Evolutionary conservation across 1,140 invertebrate species (phyloP).

Genomic region (Macrostomum lignano): DNA sequence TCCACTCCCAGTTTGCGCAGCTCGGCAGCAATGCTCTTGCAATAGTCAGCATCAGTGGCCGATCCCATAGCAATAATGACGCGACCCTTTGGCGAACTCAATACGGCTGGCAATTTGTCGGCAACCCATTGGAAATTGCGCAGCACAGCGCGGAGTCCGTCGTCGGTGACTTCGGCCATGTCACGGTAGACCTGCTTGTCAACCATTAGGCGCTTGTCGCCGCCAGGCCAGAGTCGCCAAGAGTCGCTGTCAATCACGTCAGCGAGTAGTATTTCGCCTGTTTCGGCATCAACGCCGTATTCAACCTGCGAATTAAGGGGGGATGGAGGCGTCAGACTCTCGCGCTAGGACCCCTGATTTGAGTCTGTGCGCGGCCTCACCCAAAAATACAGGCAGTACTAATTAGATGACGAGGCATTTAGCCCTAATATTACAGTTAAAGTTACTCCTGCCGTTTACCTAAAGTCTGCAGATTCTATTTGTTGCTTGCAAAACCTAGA

Average conservation of each 20-base stretch:
- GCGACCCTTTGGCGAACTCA: slow-evolving; percentile 15
- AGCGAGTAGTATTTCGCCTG: slow-evolving; percentile 56
- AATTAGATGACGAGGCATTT: no score
- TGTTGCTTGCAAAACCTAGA: no score
- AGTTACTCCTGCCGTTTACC: no score
- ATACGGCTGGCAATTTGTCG: slow-evolving; percentile 35
- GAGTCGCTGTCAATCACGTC: slow-evolving; percentile 93
- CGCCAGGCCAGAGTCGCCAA: slow-evolving; percentile 81
- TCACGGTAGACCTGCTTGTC: slow-evolving; percentile 95
- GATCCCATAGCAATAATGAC: slow-evolving; percentile 79
- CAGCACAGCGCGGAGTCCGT: slow-evolving; percentile 57
- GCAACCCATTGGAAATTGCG: slow-evolving; percentile 74
- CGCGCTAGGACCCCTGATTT: no score
- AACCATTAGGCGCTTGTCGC: slow-evolving; percentile 77
- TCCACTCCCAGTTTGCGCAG: no score
- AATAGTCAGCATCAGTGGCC: slow-evolving; percentile 47
- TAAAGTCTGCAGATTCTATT: no score
- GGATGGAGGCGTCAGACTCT: neutral
- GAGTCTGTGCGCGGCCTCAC: no score
- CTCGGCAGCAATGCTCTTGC: no score
- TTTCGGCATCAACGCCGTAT: slow-evolving; percentile 7
- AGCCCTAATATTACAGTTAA: no score
- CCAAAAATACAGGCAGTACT: no score
- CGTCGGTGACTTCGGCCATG: slow-evolving; percentile 45
- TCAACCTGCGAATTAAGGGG: neutral